Evolutionary conservation across 2,888 invertebrate genomes (phyloP).

Genomic region (Dryococelus australis): DNA sequence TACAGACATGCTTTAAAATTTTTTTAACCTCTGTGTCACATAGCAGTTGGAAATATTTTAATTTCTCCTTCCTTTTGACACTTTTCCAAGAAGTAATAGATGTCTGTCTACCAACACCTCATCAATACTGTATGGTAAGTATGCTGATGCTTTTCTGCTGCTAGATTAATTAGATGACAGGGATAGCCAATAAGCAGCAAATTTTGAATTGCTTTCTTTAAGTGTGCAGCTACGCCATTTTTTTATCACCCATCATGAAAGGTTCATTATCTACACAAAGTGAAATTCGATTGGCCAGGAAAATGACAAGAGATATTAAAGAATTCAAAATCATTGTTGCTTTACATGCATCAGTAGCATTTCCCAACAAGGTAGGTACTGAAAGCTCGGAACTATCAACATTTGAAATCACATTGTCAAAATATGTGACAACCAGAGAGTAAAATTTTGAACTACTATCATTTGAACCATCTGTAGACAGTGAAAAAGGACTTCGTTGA

Average conservation of each 20-base stretch:
- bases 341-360: neutral
- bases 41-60: neutral
- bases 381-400: neutral
- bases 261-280: neutral
- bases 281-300: neutral
- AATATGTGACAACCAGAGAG: neutral
- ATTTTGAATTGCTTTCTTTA: neutral
- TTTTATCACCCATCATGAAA: neutral
- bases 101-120: neutral
- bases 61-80: neutral
- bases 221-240: neutral
- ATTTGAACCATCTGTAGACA: neutral
- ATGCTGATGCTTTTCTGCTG: neutral
- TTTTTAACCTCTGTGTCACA: neutral
- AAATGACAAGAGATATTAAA: neutral
- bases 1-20: neutral
- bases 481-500: neutral
- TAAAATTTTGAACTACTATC: neutral
- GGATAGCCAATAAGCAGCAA: neutral
- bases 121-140: neutral
- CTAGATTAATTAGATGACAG: neutral
- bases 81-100: neutral
- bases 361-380: neutral
- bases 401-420: neutral
- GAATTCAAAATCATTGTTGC: neutral